Evolutionary conservation across 2,797 vertebrate genomes (phyloP), one percentile per base, ranked within the genome.

Genomic region (Hypotaenidia philippensis): DNA sequence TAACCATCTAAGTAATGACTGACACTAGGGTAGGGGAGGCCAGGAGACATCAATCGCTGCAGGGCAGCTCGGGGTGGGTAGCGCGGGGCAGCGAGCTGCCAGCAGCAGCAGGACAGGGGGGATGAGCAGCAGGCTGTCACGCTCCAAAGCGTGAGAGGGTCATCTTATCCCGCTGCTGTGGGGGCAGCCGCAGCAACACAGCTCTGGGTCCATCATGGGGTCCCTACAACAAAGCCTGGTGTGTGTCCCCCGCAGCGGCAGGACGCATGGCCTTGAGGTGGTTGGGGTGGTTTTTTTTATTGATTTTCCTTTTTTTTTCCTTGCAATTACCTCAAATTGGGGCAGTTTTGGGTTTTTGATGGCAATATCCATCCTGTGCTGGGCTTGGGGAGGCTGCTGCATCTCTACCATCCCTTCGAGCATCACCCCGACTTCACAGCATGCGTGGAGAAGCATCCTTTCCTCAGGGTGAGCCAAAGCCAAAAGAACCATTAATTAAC

Each of bases 261-360:
- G 22, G 45, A n/a, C 2, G 2, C 1, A 0, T 23, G 45, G 32
- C 32, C n/a, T 7, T 0, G 1, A 2, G 5, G 25, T 3, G 1
- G 44, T 45, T 0, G 20, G 45, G 45, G 4, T 49, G 25, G 23
- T 10, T 11, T 16, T 27, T 50, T 49, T 5, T 18, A 47, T 22
- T 49, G 9, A 8, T 50, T 4, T 8, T 9, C 12, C 14, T 38
- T 13, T 20, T 17, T 4, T 10, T 34, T 29, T 36, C 3, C 16
- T 17, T 18, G 11, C 34, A 41, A 27, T 80, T 52, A 20, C 38
- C 15, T 13, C 64, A 68, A 29, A 36, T 70, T n/a, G 31, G 29
- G 52, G 13, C 13, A 9, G 2, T 44, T 20, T 25, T 1, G 40
- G 15, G 6, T 0, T n/a, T 89, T 60, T 23, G 16, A 10, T 20